phyloP scores from a whole-genome alignment of 2,888 invertebrate species.

The Caenorhabditis zanzibari region DNA sequence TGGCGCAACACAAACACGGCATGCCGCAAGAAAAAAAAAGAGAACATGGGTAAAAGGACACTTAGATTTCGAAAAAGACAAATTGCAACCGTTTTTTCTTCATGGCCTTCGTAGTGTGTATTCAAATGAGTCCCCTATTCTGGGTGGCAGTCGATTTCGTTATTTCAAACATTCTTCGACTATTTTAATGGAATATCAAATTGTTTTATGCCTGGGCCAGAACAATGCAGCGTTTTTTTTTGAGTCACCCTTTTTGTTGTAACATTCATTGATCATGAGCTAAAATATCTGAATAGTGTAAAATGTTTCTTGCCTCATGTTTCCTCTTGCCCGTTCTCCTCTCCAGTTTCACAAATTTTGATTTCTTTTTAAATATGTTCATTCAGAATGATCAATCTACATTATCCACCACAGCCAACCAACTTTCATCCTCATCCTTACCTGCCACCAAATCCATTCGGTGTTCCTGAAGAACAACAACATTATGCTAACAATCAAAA shows the following conservation, averaged over 20 bases:
- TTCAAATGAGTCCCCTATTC: neutral
- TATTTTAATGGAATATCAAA: no score
- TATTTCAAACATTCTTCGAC: no score
- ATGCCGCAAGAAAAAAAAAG: neutral
- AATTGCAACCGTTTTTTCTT: constrained; percentile 4
- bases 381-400: constrained; percentile 21
- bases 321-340: neutral
- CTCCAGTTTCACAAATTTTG: no score
- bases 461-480: no score
- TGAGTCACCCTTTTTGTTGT: neutral
- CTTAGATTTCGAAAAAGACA: constrained; percentile 1
- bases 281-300: no score
- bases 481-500: no score
- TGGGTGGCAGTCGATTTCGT: neutral
- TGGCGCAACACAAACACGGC: neutral
- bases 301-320: neutral
- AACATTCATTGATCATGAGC: no score
- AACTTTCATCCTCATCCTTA: neutral
- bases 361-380: neutral
- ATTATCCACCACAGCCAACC: neutral
- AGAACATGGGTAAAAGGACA: constrained; percentile 10
- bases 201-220: neutral
- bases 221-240: neutral
- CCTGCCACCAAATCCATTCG: no score
- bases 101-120: neutral